A percentile compares a stretch with the other conserved stretches of the same genome.
phyloP scores from a whole-genome alignment of 2,888 invertebrate genomes.

The Meganola albula region DNA sequence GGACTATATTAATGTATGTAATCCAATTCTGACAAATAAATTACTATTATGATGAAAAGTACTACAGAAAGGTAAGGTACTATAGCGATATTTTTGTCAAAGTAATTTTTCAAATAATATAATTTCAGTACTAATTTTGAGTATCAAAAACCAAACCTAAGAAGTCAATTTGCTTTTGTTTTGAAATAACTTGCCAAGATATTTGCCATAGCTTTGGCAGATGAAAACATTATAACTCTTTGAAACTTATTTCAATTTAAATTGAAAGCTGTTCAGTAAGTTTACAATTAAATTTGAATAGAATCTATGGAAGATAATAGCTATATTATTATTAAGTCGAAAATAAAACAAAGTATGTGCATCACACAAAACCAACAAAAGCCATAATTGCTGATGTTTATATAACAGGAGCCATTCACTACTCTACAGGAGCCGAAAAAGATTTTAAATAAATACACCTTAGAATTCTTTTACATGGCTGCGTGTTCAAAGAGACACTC shows the following conservation, averaged over 20 bases:
- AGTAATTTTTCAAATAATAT: no score
- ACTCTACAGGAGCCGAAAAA: slow-evolving; percentile 69
- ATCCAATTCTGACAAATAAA: no score
- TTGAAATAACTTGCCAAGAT: no score
- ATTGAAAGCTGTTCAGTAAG: background rate
- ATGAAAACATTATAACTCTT: background rate
- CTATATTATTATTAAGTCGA: slow-evolving; percentile 16
- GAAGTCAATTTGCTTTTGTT: no score
- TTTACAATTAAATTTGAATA: slow-evolving; percentile 8
- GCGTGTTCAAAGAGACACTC: slow-evolving; percentile 57
- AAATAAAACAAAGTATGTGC: slow-evolving; percentile 29
- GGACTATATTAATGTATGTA: no score
- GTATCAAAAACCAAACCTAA: no score
- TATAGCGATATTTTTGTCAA: no score
- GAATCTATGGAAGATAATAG: slow-evolving; percentile 12
- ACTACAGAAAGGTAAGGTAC: no score
- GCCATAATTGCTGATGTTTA: slow-evolving; percentile 65
- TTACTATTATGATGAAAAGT: no score
- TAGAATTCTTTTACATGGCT: slow-evolving; percentile 56
- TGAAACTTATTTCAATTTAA: background rate
- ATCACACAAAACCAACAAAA: slow-evolving; percentile 38
- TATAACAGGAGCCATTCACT: slow-evolving; percentile 65
- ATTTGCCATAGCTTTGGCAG: background rate
- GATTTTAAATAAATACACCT: slow-evolving; percentile 65
- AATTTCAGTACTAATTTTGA: no score